Evolutionary conservation across 2,113 vertebrate genomes (phyloP).

Genomic region (Lathamus discolor): DNA sequence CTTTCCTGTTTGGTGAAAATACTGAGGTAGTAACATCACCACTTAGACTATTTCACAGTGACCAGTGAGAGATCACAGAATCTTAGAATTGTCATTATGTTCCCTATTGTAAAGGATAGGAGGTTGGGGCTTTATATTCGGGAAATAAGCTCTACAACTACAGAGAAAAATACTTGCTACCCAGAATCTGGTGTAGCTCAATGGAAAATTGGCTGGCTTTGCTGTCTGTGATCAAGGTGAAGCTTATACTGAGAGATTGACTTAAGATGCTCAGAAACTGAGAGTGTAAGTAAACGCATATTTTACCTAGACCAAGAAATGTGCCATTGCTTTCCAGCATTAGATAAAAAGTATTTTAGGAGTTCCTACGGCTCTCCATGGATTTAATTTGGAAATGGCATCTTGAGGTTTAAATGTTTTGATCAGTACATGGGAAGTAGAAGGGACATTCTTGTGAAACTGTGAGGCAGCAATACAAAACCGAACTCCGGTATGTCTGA

Average conservation of each 20-base stretch:
- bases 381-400: background rate
- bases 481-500: background rate
- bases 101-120: background rate
- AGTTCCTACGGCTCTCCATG: background rate
- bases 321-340: background rate
- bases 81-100: background rate
- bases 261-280: background rate
- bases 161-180: background rate
- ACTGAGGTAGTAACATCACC: background rate
- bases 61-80: background rate
- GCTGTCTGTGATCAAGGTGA: background rate
- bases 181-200: background rate
- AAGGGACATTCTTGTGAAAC: background rate
- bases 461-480: background rate
- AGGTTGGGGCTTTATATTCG: background rate
- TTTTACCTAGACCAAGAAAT: background rate
- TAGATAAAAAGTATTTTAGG: background rate
- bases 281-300: background rate
- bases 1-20: background rate
- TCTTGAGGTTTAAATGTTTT: background rate
- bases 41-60: background rate
- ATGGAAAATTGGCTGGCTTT: background rate
- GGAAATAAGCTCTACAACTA: background rate
- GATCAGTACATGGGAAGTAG: background rate
- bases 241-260: background rate